These are phyloP conservation scores for Mystacides longicornis DNA, from an alignment of 2,888 invertebrate genomes.

Conservation along the genomic window DNA sequence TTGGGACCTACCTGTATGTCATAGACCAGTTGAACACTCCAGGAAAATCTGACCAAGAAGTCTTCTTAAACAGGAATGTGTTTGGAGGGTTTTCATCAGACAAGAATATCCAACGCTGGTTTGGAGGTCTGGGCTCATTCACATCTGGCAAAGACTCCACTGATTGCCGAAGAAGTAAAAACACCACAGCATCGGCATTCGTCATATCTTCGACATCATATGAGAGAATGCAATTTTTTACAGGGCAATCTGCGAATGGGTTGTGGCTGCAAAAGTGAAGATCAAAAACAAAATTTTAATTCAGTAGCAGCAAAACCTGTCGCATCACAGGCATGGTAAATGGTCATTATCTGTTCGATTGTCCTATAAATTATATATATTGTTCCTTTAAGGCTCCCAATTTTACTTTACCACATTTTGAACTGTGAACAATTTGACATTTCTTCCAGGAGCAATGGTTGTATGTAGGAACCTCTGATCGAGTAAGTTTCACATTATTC, in stretches of 20 bases:
- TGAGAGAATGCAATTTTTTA: slow-evolving; percentile 54
- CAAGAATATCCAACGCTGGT: slow-evolving; percentile 63
- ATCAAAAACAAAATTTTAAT: background rate
- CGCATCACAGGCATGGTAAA: no score
- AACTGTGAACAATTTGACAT: no score
- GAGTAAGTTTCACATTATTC: no score
- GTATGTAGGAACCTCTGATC: no score
- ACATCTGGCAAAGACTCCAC: slow-evolving; percentile 46
- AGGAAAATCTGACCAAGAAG: slow-evolving; percentile 39
- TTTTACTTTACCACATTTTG: no score
- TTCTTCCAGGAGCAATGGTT: no score
- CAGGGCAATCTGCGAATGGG: slow-evolving; percentile 52
- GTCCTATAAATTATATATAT: no score
- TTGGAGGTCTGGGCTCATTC: slow-evolving; percentile 33
- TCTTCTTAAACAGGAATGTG: slow-evolving; percentile 43
- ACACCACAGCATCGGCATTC: slow-evolving; percentile 54
- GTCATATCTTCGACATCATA: slow-evolving; percentile 43
- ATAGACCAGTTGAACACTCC: slow-evolving; percentile 67
- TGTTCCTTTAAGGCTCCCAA: no score
- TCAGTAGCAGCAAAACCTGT: background rate
- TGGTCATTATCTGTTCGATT: no score
- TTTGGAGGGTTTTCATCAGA: slow-evolving; percentile 61
- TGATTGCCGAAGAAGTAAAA: slow-evolving; percentile 45
- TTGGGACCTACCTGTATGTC: slow-evolving; percentile 53
- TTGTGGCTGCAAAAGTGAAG: slow-evolving; percentile 37